phyloP scores from a whole-genome alignment of 2,888 invertebrate genomes.

The Sphinx pinastri region DNA sequence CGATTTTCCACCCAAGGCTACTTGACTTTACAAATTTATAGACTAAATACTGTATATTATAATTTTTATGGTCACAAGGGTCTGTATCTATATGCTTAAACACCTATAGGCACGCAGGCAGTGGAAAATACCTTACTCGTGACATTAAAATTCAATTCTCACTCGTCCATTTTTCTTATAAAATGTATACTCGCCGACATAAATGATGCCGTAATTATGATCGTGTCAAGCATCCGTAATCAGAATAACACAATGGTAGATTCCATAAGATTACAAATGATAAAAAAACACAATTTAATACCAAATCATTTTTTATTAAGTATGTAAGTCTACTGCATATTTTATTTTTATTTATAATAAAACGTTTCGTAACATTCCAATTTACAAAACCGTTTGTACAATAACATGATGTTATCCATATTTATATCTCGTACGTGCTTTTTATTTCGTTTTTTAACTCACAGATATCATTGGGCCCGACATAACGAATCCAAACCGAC shows the following conservation, averaged over 20 bases:
- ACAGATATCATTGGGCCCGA: conserved; percentile 10
- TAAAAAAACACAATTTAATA: not conserved
- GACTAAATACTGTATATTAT: too few species aligned
- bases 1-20: too few species aligned
- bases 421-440: conserved; percentile 17
- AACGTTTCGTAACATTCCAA: conserved; percentile 13
- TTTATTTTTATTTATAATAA: not conserved
- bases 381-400: conserved; percentile 2
- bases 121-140: conserved; percentile 6
- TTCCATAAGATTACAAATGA: not conserved
- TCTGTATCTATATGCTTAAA: not conserved
- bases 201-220: conserved; percentile 17
- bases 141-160: conserved; percentile 15
- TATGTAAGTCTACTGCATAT: too few species aligned
- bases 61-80: too few species aligned
- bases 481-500: conserved; percentile 21
- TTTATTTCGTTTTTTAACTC: not conserved
- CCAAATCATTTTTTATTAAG: too few species aligned
- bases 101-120: too few species aligned
- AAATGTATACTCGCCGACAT: conserved; percentile 1
- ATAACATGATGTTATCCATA: conserved; percentile 9
- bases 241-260: not conserved
- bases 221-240: conserved; percentile 9
- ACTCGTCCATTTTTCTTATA: conserved; percentile 17
- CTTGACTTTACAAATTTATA: too few species aligned